Percentiles rank a stretch among this genome's conserved stretches.
Conservation (phyloP, 2,113 vertebrate genomes). For the Hylia prasina region DNA sequence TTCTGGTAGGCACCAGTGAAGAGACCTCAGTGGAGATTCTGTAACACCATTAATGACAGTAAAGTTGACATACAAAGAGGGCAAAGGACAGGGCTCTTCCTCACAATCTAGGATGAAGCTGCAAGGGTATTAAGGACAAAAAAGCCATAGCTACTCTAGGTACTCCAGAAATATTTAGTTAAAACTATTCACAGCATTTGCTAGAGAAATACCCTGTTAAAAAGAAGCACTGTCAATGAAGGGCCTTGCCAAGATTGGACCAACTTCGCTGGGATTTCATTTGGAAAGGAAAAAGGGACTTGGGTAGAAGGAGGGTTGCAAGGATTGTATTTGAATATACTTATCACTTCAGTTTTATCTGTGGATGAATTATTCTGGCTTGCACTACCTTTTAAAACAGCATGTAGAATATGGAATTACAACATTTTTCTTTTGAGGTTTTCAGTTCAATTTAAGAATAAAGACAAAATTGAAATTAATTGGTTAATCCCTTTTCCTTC, state of each 20-base stretch:
- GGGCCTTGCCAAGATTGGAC: not conserved
- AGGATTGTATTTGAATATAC: not conserved
- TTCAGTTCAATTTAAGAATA: not conserved
- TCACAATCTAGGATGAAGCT: not conserved
- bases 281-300: not conserved
- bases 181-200: not conserved
- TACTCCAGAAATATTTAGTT: not conserved
- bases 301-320: not conserved
- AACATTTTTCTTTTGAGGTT: not conserved
- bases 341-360: not conserved
- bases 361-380: not conserved
- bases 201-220: not conserved
- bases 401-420: not conserved
- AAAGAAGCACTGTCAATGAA: not conserved
- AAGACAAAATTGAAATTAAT: not conserved
- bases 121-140: not conserved
- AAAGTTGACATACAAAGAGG: not conserved
- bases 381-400: not conserved
- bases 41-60: not conserved
- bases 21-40: not conserved
- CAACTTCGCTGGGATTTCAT: not conserved
- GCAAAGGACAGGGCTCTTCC: not conserved
- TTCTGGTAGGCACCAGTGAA: not conserved
- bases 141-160: not conserved
- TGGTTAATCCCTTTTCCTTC: not conserved